Evolutionary conservation across 1,140 invertebrate genomes (phyloP), one percentile per base, ranked within the genome.

Genomic region (Rhizoglyphus robini): DNA sequence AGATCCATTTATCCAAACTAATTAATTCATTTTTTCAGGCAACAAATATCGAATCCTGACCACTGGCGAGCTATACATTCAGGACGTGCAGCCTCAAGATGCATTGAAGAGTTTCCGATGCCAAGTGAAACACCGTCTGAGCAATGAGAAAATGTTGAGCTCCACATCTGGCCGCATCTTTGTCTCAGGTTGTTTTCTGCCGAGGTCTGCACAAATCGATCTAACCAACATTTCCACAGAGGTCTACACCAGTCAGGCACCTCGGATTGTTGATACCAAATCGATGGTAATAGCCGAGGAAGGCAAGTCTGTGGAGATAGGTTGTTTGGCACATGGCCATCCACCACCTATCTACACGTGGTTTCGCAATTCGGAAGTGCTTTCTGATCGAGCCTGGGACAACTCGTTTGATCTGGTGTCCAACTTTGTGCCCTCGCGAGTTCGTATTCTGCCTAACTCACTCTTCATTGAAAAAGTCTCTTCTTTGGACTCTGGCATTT

Each of bases 271-370:
- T 4, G 70, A 72, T 54, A 66, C 57, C 18, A 64, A 68, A 20
- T 38, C 69, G 23, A 65, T 68, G 1, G 66, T 76, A 23, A 71
- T 66, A 29, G 72, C 72, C 5, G 68, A 68, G 30, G 71, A 74
- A 49, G 73, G 75, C 1, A 68, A 73, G 5, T 70, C 68, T 1
- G 68, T 71, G 1, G 75, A 76, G 66, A 62, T 79, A 3, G 73
- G 74, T 5, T 67, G 66, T 27, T 11, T 41, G 25, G 60, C 60
- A 11, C 60, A 63, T 20, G 66, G 66, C n/a, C 34, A 51, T 63
- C 66, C 66, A 25, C 8, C 32, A 23, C 47, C 60, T 3, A 63
- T 31, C 18, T 57, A 54, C 31, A 36, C 23, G 20, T 67, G 59
- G 59, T 78, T 76, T 69, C 11, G 46, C 20, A 61, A 61, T 41